Conservation (phyloP, 2,888 invertebrate genomes). For the Megaustenia siamemsis region DNA sequence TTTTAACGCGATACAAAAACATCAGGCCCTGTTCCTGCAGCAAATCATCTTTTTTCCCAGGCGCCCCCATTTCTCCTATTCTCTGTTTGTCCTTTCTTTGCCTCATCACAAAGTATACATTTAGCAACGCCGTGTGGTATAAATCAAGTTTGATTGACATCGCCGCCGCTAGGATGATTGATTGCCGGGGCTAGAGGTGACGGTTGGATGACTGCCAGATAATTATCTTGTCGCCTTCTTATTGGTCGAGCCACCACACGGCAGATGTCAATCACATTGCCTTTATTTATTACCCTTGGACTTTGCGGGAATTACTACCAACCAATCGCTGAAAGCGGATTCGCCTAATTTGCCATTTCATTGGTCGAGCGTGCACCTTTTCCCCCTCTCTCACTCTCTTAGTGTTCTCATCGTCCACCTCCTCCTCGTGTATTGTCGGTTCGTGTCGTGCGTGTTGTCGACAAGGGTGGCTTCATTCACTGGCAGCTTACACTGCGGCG, state of each 20-base stretch:
- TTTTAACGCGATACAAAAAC: neutral
- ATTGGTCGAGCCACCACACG: conserved; percentile 37
- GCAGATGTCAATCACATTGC: conserved; percentile 39
- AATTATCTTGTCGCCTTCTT: conserved; percentile 54
- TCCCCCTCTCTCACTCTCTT: neutral
- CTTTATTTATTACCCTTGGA: conserved; percentile 20
- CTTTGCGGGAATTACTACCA: conserved; percentile 14
- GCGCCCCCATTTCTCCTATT: neutral
- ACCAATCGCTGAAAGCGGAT: conserved; percentile 44
- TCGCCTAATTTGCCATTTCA: conserved; percentile 37
- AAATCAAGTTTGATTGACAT: conserved; percentile 53
- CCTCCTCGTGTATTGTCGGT: conserved; percentile 43
- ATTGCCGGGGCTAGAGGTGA: conserved; percentile 52
- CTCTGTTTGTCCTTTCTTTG: conserved; percentile 38
- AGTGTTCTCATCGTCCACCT: neutral
- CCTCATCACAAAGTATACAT: conserved; percentile 48
- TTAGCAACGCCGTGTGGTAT: conserved; percentile 48
- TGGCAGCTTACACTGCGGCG: conserved; percentile 38
- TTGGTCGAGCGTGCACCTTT: conserved; percentile 27
- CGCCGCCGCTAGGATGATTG: conserved; percentile 50
- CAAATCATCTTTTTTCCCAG: conserved; percentile 21
- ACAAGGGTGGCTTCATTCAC: conserved; percentile 51
- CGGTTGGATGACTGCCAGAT: conserved; percentile 56
- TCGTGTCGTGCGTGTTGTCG: conserved; percentile 50
- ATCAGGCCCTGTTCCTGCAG: neutral